These are phyloP conservation scores for Oreochromis tanganicae DNA, from an alignment of 2,113 vertebrate species.

Conservation along the genomic window DNA sequence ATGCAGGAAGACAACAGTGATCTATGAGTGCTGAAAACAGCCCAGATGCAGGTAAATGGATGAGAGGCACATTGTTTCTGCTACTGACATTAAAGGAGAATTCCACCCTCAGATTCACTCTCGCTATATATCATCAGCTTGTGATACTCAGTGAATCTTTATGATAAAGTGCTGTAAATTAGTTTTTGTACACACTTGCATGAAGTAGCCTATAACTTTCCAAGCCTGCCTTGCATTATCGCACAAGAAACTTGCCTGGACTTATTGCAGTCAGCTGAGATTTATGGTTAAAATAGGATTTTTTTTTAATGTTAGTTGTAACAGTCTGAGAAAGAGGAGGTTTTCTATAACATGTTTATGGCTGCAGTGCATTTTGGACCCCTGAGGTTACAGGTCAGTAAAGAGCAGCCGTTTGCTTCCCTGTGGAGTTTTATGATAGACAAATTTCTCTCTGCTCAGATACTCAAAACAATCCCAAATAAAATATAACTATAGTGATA, in stretches of 20 bases:
- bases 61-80: conserved; percentile 13
- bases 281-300: not conserved
- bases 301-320: not conserved
- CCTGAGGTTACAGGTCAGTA: not conserved
- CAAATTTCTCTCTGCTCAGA: not conserved
- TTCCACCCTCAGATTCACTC: not conserved
- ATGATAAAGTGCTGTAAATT: conserved; percentile 25
- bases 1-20: conserved; percentile 31
- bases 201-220: not conserved
- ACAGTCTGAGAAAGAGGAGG: not conserved
- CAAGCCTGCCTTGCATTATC: not conserved
- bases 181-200: not conserved
- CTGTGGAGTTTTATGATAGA: not conserved
- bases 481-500: not conserved
- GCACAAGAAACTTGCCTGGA: not conserved
- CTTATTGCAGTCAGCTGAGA: not conserved
- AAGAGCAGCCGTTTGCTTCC: not conserved
- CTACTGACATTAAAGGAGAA: conserved; percentile 27
- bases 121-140: not conserved
- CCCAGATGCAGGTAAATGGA: conserved; percentile 36
- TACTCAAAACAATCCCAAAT: not conserved
- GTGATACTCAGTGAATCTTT: not conserved
- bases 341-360: not conserved
- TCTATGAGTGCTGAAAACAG: conserved; percentile 19
- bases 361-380: not conserved